phyloP scores from a whole-genome alignment of 2,888 invertebrate genomes.

The Litoditis marina region DNA sequence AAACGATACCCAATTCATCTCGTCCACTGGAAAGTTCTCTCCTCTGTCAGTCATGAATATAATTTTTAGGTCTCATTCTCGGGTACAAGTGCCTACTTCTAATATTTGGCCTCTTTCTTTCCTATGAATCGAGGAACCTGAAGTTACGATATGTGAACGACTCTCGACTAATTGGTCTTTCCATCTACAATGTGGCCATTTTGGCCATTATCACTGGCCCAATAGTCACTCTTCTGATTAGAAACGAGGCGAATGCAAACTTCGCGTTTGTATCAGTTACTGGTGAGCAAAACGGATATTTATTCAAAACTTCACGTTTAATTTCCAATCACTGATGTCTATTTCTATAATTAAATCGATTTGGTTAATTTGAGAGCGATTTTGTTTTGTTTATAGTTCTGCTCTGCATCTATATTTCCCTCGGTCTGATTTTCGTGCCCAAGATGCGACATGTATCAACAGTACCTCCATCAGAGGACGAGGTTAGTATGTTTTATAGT shows the following conservation, averaged over 20 bases:
- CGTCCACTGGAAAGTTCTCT: no score
- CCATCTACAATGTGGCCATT: constrained; percentile 98
- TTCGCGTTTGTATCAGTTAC: constrained; percentile 90
- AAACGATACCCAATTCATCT: no score
- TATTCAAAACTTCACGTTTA: neutral
- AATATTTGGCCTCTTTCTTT: constrained; percentile 92
- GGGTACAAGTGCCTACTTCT: constrained; percentile 94
- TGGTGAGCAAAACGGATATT: constrained; percentile 27
- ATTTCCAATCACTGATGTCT: neutral
- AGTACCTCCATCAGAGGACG: constrained; percentile 39
- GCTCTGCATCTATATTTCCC: constrained; percentile 94
- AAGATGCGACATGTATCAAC: constrained; percentile 78
- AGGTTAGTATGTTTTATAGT: constrained; percentile 9
- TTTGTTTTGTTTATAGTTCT: constrained; percentile 70
- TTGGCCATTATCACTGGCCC: constrained; percentile 95
- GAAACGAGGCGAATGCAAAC: constrained; percentile 93
- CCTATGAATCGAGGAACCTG: constrained; percentile 94
- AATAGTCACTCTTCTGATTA: constrained; percentile 86
- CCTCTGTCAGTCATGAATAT: neutral
- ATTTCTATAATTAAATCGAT: neutral
- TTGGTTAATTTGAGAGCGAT: no score
- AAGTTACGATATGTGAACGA: constrained; percentile 94
- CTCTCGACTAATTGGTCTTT: constrained; percentile 95
- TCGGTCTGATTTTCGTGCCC: constrained; percentile 96
- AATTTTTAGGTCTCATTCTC: constrained; percentile 81